Base-by-base conservation (phyloP, 2,888 invertebrate species). In the Allacma fusca region DNA sequence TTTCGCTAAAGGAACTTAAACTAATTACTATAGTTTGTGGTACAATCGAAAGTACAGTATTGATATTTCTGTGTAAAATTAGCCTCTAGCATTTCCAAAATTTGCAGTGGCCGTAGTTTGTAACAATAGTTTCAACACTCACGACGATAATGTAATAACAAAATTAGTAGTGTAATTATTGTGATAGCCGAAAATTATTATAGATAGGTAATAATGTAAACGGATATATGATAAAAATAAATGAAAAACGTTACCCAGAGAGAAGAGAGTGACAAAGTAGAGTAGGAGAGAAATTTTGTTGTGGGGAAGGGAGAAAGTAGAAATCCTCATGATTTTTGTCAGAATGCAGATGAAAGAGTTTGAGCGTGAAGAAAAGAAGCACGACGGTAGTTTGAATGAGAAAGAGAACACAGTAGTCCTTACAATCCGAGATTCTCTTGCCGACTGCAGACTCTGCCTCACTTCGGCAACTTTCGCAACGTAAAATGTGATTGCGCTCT, bases 371-470 rank as follows among this genome's bases (percentile, higher is more conserved):
- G 24, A 62, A 62, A 62, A 62, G 26, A 16, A 62, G 62, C 62
- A 62, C 62, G 62, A 62, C n/a, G 50, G 24, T 62, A 26, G 4
- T 24, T 62, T 62, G 2, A 4, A 24, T 24, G 24, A 26, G 34
- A 21, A 21, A 29, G 23, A 34, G 68, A 9, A 26, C 23, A 34
- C 40, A 71, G 78, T 24, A 50, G 72, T 81, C 78, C 78, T 59
- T 77, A 64, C 80, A 69, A 78, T 57, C 67, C 78, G 78, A 80
- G 76, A 79, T 75, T 78, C 81, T 78, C 57, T 69, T 71, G 73
- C 72, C 77, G 79, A 81, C 81, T 81, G 81, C 75, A 67, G 79
- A 71, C 68, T 43, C 62, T 43, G 65, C 57, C 57, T 67, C 44
- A 59, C 59, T 72, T 80, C 80, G 80, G 80, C 57, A 67, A 73